A percentile compares a stretch with the other conserved stretches of the same genome.
Conservation (phyloP, 2,113 vertebrate genomes). For the Tachycineta bicolor region DNA sequence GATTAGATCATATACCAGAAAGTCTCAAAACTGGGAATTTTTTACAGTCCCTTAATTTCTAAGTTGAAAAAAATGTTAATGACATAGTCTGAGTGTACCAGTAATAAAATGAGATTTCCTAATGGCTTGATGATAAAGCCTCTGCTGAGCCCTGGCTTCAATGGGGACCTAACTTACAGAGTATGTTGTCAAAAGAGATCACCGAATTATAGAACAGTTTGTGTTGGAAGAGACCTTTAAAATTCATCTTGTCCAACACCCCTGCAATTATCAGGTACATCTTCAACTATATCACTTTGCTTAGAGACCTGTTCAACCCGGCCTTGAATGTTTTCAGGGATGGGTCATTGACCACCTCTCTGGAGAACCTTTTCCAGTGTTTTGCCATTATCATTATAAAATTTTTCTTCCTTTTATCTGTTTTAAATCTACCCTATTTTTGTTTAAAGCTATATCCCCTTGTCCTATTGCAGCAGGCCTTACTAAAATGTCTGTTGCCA, state of each 20-base stretch:
- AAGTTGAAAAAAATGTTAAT: neutral
- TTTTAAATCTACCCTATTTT: neutral
- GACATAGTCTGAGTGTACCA: neutral
- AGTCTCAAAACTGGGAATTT: neutral
- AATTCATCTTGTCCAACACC: neutral
- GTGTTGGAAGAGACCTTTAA: neutral
- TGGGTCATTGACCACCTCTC: neutral
- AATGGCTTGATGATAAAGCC: neutral
- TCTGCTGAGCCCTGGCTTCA: neutral
- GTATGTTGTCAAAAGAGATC: neutral
- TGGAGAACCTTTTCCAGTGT: neutral
- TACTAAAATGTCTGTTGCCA: neutral
- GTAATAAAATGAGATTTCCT: neutral
- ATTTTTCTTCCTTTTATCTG: neutral
- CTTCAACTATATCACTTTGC: neutral
- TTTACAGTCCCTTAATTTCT: neutral
- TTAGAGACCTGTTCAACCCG: neutral
- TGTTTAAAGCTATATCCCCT: neutral
- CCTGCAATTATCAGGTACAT: neutral
- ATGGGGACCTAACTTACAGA: neutral
- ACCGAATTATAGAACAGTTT: neutral
- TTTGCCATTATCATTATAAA: neutral
- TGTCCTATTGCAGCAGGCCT: neutral
- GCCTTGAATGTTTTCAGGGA: neutral
- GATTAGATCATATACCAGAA: neutral